Base-by-base conservation (phyloP, 2,797 vertebrate species). In the Emydoidea blandingii region DNA sequence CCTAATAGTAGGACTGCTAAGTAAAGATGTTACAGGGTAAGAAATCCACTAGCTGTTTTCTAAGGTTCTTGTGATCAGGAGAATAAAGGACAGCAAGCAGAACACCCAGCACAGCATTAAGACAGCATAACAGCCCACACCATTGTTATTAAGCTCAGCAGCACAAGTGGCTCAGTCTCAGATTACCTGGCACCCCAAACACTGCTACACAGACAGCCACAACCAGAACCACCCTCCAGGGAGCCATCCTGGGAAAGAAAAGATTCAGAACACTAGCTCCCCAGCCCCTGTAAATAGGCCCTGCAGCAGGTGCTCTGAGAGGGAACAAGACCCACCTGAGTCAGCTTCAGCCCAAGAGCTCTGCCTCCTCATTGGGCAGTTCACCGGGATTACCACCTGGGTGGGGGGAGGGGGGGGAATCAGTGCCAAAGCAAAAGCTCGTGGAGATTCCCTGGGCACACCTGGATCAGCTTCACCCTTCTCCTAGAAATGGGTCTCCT, bases 241-340 rank as follows among this genome's bases (percentile, higher is more conserved):
- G 11, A 50, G 25, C 85, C 90, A 91, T 78, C 25, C 74, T 49
- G 8, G 74, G 1, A 31, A 47, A 31, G 25, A 78, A 18, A 49
- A 9, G 15, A 31, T 14, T 49, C 44, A 78, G 27, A 16, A 2
- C 4, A 1, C 4, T 5, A 6, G 4, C 12, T 10, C 1, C 12
- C 27, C 10, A 41, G 27, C 29, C 23, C 57, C 53, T 54, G 84
- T 81, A 84, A 88, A 80, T 57, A 16, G 34, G 52, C 44, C 18
- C 31, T 14, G 10, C 31, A 31, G 44, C 74, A 47, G 74, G 25
- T 49, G 41, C 44, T 21, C 9, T 16, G 12, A 15, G 25, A 29
- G 44, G 3, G 27, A 49, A 47, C 41, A 8, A 29, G 44, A 14
- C 74, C 27, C 74, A 78, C 74, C 74, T 47, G 72, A 25, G 11